Conservation (phyloP, 1,140 invertebrate species). For the Cryptotermes secundus region DNA sequence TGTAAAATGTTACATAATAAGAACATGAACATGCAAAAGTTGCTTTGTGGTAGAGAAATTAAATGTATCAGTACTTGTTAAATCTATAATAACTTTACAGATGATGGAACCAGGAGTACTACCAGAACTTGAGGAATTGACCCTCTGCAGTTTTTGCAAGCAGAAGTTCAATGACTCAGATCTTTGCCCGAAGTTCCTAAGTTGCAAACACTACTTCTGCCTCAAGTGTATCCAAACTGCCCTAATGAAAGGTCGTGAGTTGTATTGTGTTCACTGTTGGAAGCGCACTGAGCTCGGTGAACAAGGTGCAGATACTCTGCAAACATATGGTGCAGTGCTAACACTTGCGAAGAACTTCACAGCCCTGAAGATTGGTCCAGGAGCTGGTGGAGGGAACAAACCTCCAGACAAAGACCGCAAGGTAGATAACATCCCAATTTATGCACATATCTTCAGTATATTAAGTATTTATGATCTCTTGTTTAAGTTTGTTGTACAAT, state of each 20-base stretch:
- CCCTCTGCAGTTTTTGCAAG: conserved; percentile 67
- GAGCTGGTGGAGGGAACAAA: conserved; percentile 41
- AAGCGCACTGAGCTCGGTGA: conserved; percentile 63
- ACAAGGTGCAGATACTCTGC: conserved; percentile 61
- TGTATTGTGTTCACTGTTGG: conserved; percentile 69
- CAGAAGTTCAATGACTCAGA: conserved; percentile 67
- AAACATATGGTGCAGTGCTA: conserved; percentile 63
- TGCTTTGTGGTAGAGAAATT: background rate
- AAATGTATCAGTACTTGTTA: background rate
- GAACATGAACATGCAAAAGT: background rate
- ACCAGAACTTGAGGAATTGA: conserved; percentile 67
- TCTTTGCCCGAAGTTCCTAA: conserved; percentile 68
- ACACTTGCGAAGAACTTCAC: conserved; percentile 61
- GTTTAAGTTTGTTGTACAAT: too few species aligned
- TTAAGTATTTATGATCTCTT: too few species aligned
- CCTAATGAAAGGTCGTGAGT: conserved; percentile 60
- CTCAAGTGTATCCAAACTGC: conserved; percentile 67
- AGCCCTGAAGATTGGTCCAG: conserved; percentile 52
- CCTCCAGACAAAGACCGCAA: conserved; percentile 54
- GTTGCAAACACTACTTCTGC: conserved; percentile 75
- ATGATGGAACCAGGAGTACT: conserved; percentile 51
- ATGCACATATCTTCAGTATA: background rate
- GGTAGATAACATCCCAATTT: conserved; percentile 42
- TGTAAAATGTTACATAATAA: background rate
- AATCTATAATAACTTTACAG: conserved; percentile 33